phyloP scores from a whole-genome alignment of 2,113 vertebrate genomes.

The Holacanthus passer region DNA sequence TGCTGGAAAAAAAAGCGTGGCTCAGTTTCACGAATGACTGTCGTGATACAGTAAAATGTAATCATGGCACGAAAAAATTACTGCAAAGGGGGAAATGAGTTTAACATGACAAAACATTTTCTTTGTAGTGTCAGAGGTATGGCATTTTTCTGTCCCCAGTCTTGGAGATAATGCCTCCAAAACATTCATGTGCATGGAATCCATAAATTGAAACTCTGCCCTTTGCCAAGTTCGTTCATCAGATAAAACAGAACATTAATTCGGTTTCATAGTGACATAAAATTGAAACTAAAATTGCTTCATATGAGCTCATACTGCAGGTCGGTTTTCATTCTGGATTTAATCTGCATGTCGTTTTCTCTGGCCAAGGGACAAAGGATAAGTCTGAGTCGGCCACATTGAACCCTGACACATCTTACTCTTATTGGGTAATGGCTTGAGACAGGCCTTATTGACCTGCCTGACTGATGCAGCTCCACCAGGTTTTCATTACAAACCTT shows the following conservation, averaged over 20 bases:
- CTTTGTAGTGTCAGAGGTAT: neutral
- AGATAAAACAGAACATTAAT: conserved; percentile 19
- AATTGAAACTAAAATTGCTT: conserved; percentile 41
- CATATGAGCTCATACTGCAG: conserved; percentile 34
- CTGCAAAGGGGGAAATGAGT: neutral
- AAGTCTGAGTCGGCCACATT: conserved; percentile 61
- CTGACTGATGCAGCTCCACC: conserved; percentile 69
- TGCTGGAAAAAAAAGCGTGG: neutral
- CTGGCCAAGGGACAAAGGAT: conserved; percentile 52
- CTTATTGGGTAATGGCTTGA: conserved; percentile 79
- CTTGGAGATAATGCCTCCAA: neutral
- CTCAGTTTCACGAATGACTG: conserved; percentile 7
- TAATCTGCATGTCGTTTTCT: conserved; percentile 54
- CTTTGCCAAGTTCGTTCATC: conserved; percentile 27
- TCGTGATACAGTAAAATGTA: neutral
- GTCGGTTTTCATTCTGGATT: conserved; percentile 41
- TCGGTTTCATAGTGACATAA: conserved; percentile 14
- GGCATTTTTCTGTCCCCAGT: conserved; percentile 12
- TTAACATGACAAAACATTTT: neutral
- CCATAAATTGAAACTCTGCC: conserved; percentile 26
- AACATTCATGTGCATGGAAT: conserved; percentile 14
- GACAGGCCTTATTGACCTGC: conserved; percentile 77
- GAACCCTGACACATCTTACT: conserved; percentile 74
- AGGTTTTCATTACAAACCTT: conserved; percentile 77
- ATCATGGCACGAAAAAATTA: neutral